Evolutionary conservation across 2,113 vertebrate species (phyloP).

Genomic region (Danionella cerebrum): DNA sequence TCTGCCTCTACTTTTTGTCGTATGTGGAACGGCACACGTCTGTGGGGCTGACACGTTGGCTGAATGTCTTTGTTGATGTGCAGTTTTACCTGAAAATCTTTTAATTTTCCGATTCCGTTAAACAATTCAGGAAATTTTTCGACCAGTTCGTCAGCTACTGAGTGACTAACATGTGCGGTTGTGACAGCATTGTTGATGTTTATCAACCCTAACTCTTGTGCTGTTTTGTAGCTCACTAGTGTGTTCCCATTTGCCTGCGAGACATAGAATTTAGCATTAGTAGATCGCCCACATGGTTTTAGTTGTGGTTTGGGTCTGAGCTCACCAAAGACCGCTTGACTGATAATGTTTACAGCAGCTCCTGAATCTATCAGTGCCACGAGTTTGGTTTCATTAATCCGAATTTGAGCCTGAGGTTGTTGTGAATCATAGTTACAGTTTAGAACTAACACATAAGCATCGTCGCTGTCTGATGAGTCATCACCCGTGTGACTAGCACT

Average conservation of each 20-base stretch:
- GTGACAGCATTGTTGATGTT: neutral
- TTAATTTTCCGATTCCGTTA: neutral
- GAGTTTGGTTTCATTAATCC: neutral
- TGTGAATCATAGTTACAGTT: neutral
- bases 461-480: neutral
- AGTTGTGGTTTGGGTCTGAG: neutral
- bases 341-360: neutral
- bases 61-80: slow-evolving; percentile 16
- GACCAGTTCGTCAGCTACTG: neutral
- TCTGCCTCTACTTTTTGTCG: slow-evolving; percentile 21
- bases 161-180: too few relatives aligned
- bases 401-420: neutral
- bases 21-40: neutral
- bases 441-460: neutral
- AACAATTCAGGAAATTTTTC: neutral
- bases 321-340: neutral
- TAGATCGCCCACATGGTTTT: too few relatives aligned
- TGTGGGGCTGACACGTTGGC: slow-evolving; percentile 18
- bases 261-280: too few relatives aligned
- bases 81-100: neutral
- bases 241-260: too few relatives aligned
- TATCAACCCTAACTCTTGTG: too few relatives aligned
- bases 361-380: neutral
- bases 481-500: neutral
- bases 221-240: neutral